phyloP scores from a whole-genome alignment of 2,797 vertebrate species.

The Hypotaenidia okinawae region DNA sequence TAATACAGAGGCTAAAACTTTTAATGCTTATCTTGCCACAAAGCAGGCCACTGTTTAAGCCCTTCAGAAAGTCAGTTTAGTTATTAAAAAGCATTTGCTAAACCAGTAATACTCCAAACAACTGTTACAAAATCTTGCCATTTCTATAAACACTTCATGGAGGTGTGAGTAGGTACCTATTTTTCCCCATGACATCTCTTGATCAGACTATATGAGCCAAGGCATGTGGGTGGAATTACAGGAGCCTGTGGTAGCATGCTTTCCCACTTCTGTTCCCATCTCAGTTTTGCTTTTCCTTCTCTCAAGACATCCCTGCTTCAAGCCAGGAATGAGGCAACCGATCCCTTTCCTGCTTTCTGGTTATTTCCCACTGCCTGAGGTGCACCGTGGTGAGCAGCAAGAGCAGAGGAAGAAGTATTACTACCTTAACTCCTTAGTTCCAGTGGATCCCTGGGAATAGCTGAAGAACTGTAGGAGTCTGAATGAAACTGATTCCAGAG shows the following conservation, averaged over 20 bases:
- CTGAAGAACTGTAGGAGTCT: neutral
- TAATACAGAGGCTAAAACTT: neutral
- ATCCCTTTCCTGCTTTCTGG: neutral
- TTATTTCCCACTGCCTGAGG: neutral
- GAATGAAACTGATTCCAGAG: neutral
- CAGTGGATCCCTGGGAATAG: neutral
- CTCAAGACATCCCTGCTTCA: neutral
- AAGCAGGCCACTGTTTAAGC: neutral
- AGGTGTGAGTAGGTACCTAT: neutral
- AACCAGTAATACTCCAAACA: constrained; percentile 1
- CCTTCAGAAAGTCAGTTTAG: neutral
- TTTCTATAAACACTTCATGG: neutral
- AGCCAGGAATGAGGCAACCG: neutral
- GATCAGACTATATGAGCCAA: neutral
- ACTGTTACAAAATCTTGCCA: neutral
- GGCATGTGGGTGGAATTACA: neutral
- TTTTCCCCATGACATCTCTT: neutral
- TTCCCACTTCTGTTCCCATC: neutral
- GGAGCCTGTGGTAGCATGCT: neutral
- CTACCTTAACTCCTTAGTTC: neutral
- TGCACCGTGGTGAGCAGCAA: neutral
- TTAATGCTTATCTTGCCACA: neutral
- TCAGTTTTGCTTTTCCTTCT: neutral
- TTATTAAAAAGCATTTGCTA: neutral
- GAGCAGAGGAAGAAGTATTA: neutral